phyloP scores from a whole-genome alignment of 2,888 invertebrate species.

The Drosophila aldrichi region DNA sequence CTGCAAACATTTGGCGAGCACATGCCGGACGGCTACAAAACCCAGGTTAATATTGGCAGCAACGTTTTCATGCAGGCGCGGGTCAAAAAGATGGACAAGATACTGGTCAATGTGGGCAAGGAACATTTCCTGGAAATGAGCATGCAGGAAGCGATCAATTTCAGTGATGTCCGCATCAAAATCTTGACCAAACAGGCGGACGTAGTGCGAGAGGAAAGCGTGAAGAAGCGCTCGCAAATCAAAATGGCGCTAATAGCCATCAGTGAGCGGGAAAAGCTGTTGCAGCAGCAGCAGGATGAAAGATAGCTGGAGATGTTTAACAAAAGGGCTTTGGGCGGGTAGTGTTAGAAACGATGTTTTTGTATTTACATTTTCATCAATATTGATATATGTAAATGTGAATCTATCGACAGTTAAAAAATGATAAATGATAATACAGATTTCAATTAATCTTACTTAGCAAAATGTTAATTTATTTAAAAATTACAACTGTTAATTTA shows the following conservation, averaged over 20 bases:
- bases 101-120: slow-evolving; percentile 91
- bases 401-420: neutral
- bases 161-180: slow-evolving; percentile 89
- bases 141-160: slow-evolving; percentile 89
- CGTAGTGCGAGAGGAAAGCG: slow-evolving; percentile 88
- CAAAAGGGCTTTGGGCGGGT: neutral
- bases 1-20: slow-evolving; percentile 88
- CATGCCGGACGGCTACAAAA: slow-evolving; percentile 87
- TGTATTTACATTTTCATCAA: neutral
- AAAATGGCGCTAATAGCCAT: slow-evolving; percentile 91
- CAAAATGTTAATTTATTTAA: slow-evolving; percentile 49
- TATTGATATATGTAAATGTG: neutral
- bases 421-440: neutral
- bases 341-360: slow-evolving; percentile 1
- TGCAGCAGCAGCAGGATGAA: slow-evolving; percentile 21
- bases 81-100: slow-evolving; percentile 87
- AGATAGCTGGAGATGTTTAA: neutral
- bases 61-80: slow-evolving; percentile 92
- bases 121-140: slow-evolving; percentile 91
- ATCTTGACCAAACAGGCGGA: slow-evolving; percentile 88
- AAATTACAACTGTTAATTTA: slow-evolving; percentile 67
- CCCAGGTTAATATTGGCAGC: slow-evolving; percentile 92
- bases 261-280: slow-evolving; percentile 86
- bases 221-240: slow-evolving; percentile 91
- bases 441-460: slow-evolving; percentile 3